phyloP scores from a whole-genome alignment of 2,797 vertebrate genomes.

The Okamejei kenojei region DNA sequence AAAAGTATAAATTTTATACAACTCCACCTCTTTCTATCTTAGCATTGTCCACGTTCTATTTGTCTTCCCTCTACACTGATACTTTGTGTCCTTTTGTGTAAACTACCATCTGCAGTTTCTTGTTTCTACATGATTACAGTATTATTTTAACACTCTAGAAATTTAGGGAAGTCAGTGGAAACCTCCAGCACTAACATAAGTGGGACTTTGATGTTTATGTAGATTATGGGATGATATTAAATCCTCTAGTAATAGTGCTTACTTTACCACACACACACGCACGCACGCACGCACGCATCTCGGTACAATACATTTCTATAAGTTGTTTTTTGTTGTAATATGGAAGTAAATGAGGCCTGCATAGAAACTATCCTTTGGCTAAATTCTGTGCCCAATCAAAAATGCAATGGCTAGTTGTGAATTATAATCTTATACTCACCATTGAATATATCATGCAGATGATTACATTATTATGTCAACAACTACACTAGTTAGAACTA shows the following conservation, averaged over 20 bases:
- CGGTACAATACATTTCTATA: neutral
- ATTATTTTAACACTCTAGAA: too few relatives aligned
- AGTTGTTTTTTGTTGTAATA: neutral
- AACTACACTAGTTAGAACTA: conserved; percentile 5
- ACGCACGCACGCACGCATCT: neutral
- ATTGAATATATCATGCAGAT: neutral
- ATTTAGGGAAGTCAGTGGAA: too few relatives aligned
- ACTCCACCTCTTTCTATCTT: too few relatives aligned
- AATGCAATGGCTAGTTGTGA: neutral
- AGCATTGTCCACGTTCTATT: too few relatives aligned
- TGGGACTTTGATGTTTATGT: too few relatives aligned
- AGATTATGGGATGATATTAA: too few relatives aligned
- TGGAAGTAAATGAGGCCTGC: neutral
- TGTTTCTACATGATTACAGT: too few relatives aligned
- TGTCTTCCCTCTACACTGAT: too few relatives aligned
- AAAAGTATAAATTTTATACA: too few relatives aligned
- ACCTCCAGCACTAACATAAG: too few relatives aligned
- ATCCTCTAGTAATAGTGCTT: neutral
- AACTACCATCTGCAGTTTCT: too few relatives aligned
- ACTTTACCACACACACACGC: neutral
- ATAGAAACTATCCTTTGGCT: neutral
- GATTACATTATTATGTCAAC: conserved; percentile 21
- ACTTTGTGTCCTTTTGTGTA: too few relatives aligned
- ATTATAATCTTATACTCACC: conserved; percentile 10
- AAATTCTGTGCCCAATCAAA: conserved; percentile 8